Base-by-base conservation (phyloP, 2,113 vertebrate species). In the Leptobrachium leishanense region DNA sequence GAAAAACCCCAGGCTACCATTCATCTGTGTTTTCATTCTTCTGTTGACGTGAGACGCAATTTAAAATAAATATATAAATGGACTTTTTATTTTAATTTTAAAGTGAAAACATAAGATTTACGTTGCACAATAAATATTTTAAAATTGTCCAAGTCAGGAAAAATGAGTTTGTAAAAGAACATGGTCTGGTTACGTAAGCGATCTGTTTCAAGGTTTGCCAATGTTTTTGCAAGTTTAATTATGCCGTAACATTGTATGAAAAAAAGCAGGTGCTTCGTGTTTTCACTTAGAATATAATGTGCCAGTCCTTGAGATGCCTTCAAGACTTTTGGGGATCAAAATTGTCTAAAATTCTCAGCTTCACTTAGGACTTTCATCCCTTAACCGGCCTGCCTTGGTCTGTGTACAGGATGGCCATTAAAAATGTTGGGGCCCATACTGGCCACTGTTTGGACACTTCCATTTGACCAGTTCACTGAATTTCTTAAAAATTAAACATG, bases 21-120 rank as follows among this genome's bases (percentile, higher is more conserved):
- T 79, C 68, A 65, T 65, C 20, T 65, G 31, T 65, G 6, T 72
- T 72, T 71, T 65, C 65, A 81, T 81, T 81, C 71, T 68, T 74
- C 50, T 68, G 78, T 68, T 41, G 71, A 74, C 78, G 74, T 41
- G 64, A 50, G 42, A 59, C 64, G 41, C 43, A 68, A 62, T 80
- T 68, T 74, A 74, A 74, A 80, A 80, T 40, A 72, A 54, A 5
- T 50, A 69, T 13, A 69, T 13, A 79, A 72, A 55, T 44, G 9
- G 55, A 68, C 42, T 43, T 81, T 74, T 79, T 39, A 15, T 46
- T 55, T 39, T 40, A 39, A 42, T 46, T 64, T 43, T 70, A 46
- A 62, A 54, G 41, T 13, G 69, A 65, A 46, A 71, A 54, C 12
- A 50, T 71, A 53, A 31, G 69, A 68, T 80, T 73, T 68, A 67